Evolutionary conservation across 2,888 invertebrate species (phyloP).

Genomic region (Emmelina monodactyla): DNA sequence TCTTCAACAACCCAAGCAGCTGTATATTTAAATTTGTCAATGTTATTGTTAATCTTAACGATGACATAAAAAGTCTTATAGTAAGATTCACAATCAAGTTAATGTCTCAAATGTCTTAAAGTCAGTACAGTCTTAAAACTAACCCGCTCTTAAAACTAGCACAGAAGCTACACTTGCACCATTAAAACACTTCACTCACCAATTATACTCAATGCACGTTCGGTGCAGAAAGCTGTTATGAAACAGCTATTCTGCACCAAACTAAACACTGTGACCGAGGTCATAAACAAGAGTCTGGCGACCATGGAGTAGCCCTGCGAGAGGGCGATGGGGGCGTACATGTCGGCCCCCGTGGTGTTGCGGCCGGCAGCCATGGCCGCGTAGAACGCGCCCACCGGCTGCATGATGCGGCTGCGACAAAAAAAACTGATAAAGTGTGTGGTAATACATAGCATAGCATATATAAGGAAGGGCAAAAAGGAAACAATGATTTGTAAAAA

Average conservation of each 20-base stretch:
- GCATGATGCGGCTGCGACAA: slow-evolving; percentile 12
- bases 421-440: too few relatives aligned
- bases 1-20: too few relatives aligned
- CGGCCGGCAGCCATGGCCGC: slow-evolving; percentile 14
- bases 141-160: background rate
- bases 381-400: slow-evolving; percentile 8
- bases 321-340: slow-evolving; percentile 72
- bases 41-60: too few relatives aligned
- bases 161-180: background rate
- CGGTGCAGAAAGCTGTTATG: slow-evolving; percentile 29
- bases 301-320: slow-evolving; percentile 74
- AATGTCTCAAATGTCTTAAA: too few relatives aligned
- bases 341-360: too few relatives aligned
- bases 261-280: slow-evolving; percentile 19
- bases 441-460: too few relatives aligned
- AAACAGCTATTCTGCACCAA: slow-evolving; percentile 30
- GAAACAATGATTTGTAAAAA: too few relatives aligned
- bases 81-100: too few relatives aligned
- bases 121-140: background rate
- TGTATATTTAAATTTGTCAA: too few relatives aligned
- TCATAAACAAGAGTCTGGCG: slow-evolving; percentile 66
- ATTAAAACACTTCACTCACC: slow-evolving; percentile 22
- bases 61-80: too few relatives aligned
- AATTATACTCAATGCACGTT: slow-evolving; percentile 18
- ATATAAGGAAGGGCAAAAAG: too few relatives aligned